Conservation (phyloP, 2,888 invertebrate species). For the Bursaphelenchus okinawaensis region DNA sequence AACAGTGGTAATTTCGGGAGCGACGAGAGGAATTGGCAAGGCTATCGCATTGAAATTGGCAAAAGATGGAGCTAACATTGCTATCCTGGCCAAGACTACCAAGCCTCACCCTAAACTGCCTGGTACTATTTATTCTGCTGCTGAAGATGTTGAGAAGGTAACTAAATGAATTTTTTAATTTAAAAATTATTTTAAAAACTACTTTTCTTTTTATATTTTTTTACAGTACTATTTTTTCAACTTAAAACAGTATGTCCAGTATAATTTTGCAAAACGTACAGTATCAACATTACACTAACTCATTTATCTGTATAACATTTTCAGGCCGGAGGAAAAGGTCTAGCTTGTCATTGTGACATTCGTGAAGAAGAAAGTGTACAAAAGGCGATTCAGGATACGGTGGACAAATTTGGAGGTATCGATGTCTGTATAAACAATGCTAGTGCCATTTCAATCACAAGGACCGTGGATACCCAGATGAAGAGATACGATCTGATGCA, state of each 20-base stretch:
- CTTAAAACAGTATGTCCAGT: not conserved
- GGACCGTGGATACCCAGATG: slow-evolving; percentile 72
- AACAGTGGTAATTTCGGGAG: slow-evolving; percentile 89
- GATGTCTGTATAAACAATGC: slow-evolving; percentile 91
- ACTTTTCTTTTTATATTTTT: not conserved
- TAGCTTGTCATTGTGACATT: slow-evolving; percentile 82
- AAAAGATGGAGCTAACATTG: slow-evolving; percentile 80
- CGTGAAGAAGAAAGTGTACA: slow-evolving; percentile 71
- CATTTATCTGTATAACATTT: not conserved
- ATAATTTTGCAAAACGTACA: not conserved
- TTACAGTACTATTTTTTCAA: not conserved
- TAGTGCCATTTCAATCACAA: slow-evolving; percentile 74
- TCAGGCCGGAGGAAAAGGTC: slow-evolving; percentile 73
- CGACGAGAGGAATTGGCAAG: slow-evolving; percentile 90
- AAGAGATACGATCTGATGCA: slow-evolving; percentile 95
- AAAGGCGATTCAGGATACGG: slow-evolving; percentile 58
- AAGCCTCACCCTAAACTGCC: slow-evolving; percentile 81
- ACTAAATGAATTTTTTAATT: not conserved
- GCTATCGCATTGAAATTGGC: slow-evolving; percentile 77
- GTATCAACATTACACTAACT: not conserved
- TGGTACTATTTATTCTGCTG: slow-evolving; percentile 76
- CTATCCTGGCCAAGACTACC: slow-evolving; percentile 85
- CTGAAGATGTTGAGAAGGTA: slow-evolving; percentile 66
- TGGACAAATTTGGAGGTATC: slow-evolving; percentile 76
- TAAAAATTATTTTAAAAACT: not conserved